Evolutionary conservation across 1,140 invertebrate species (phyloP).

Genomic region (Phymastichus coffea): DNA sequence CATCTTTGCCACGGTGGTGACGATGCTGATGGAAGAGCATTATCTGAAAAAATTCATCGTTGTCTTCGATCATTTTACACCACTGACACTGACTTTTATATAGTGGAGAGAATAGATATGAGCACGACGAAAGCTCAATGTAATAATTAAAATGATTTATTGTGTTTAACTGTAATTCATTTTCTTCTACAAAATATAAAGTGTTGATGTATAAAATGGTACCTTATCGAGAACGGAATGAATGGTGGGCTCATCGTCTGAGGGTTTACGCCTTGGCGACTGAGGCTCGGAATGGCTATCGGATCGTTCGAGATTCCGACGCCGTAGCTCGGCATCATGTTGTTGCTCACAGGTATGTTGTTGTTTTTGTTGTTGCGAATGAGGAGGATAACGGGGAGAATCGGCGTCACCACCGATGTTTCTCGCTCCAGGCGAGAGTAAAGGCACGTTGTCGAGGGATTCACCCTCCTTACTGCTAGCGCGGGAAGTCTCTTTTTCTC

Average conservation of each 20-base stretch:
- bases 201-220: no score
- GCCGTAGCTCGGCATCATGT: conserved; percentile 5
- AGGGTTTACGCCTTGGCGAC: neutral
- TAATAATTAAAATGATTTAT: no score
- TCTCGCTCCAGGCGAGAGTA: conserved; percentile 43
- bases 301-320: conserved; percentile 4
- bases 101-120: neutral
- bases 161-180: no score
- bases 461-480: conserved; percentile 48
- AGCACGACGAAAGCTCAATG: neutral
- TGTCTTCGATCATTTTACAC: no score
- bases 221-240: conserved; percentile 79
- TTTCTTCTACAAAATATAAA: no score
- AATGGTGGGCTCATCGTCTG: conserved; percentile 44
- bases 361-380: neutral
- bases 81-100: no score
- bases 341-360: neutral
- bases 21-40: conserved; percentile 69
- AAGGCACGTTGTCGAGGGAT: conserved; percentile 51
- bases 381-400: neutral
- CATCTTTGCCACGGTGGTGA: conserved; percentile 64
- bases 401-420: conserved; percentile 37
- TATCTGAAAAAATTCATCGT: no score
- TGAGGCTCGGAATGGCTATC: conserved; percentile 14
- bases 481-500: conserved; percentile 42